Evolutionary conservation across 2,113 vertebrate species (phyloP).

Genomic region (Sander lucioperca): DNA sequence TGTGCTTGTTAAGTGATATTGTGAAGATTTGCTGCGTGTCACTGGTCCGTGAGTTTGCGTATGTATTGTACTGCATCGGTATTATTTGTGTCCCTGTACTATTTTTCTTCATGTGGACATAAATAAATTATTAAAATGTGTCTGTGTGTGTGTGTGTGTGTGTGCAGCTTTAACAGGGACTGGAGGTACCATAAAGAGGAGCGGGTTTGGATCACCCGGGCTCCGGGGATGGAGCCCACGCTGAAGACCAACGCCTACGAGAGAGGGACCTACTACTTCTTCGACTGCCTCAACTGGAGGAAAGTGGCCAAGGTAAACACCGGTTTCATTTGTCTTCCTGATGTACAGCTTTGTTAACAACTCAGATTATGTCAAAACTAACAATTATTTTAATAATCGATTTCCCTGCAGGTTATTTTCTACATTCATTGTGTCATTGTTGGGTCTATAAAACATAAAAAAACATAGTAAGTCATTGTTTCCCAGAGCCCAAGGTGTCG

Average conservation of each 20-base stretch:
- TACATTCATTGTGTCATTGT: too few relatives aligned
- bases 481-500: not conserved
- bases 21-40: too few relatives aligned
- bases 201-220: conserved; percentile 98
- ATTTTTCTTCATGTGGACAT: too few relatives aligned
- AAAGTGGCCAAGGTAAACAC: conserved; percentile 97
- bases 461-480: not conserved
- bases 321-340: not conserved
- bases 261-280: conserved; percentile 99
- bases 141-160: too few relatives aligned
- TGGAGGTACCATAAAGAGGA: conserved; percentile 99
- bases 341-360: not conserved
- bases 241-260: conserved; percentile 99
- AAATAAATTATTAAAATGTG: too few relatives aligned
- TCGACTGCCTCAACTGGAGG: conserved; percentile 99
- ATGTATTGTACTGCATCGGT: too few relatives aligned
- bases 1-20: too few relatives aligned
- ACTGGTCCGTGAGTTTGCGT: too few relatives aligned
- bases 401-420: not conserved
- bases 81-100: too few relatives aligned
- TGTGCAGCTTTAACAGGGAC: conserved; percentile 94
- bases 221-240: conserved; percentile 98
- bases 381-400: not conserved
- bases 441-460: too few relatives aligned
- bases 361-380: not conserved